These are phyloP conservation scores for Syngnathus floridae DNA, from an alignment of 2,113 vertebrate species.

Conservation along the genomic window DNA sequence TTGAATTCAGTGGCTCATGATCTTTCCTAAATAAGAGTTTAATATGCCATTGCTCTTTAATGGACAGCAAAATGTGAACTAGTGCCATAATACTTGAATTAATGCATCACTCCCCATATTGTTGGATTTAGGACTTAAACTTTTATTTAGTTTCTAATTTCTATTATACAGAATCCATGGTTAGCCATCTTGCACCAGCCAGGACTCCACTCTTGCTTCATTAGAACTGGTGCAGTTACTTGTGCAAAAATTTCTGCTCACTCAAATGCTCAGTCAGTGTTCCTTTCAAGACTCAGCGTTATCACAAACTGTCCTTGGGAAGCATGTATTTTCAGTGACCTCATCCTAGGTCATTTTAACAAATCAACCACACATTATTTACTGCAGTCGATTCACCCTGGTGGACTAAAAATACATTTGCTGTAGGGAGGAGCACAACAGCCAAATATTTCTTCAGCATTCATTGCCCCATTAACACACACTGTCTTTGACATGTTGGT, in stretches of 20 bases:
- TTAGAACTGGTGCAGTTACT: not conserved
- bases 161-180: not conserved
- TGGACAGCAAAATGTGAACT: not conserved
- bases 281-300: not conserved
- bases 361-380: not conserved
- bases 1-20: not conserved
- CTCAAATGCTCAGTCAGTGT: no score
- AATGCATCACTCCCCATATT: not conserved
- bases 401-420: constrained; percentile 1
- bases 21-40: no score
- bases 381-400: not conserved
- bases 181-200: not conserved
- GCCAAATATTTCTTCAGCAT: not conserved
- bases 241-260: not conserved
- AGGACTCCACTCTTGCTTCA: not conserved
- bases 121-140: no score
- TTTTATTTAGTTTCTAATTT: not conserved
- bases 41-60: no score
- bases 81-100: not conserved
- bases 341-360: not conserved
- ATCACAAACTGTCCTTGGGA: not conserved
- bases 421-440: no score
- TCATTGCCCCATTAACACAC: not conserved
- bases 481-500: not conserved
- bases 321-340: not conserved